These are phyloP conservation scores for Amblyjoppa fuscipennis DNA, from an alignment of 2,888 invertebrate species.

Conservation along the genomic window DNA sequence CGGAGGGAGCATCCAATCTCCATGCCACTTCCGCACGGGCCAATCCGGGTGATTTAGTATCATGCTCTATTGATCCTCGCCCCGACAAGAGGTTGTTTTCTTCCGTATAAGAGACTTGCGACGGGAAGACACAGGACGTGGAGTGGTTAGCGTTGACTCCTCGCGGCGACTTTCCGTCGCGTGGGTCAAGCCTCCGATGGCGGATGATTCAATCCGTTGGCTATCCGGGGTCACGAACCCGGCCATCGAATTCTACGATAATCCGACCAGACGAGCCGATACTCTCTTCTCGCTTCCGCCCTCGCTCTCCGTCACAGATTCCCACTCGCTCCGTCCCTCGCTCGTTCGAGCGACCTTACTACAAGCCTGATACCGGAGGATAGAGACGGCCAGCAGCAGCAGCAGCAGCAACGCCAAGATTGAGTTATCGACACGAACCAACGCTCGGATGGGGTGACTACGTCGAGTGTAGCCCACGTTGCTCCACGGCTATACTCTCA, in stretches of 20 bases:
- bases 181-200: slow-evolving; percentile 64
- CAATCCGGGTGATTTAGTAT: slow-evolving; percentile 7
- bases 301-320: slow-evolving; percentile 49
- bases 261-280: slow-evolving; percentile 64
- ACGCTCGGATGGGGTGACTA: slow-evolving; percentile 61
- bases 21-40: not conserved
- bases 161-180: slow-evolving; percentile 38
- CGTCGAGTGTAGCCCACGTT: slow-evolving; percentile 46
- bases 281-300: slow-evolving; percentile 36
- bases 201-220: slow-evolving; percentile 79
- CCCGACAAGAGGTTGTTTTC: slow-evolving; percentile 26
- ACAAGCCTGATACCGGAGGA: slow-evolving; percentile 56
- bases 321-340: slow-evolving; percentile 49
- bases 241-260: slow-evolving; percentile 73
- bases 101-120: not conserved
- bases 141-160: slow-evolving; percentile 18
- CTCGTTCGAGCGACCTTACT: slow-evolving; percentile 57
- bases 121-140: slow-evolving; percentile 14
- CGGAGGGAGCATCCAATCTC: not conserved
- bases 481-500: slow-evolving; percentile 70
- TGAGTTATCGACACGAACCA: slow-evolving; percentile 80
- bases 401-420: slow-evolving; percentile 55
- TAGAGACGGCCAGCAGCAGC: slow-evolving; percentile 63
- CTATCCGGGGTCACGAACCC: slow-evolving; percentile 69
- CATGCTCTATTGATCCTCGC: slow-evolving; percentile 17